phyloP scores from a whole-genome alignment of 2,888 invertebrate genomes.

The Ceratothoa steindachneri region DNA sequence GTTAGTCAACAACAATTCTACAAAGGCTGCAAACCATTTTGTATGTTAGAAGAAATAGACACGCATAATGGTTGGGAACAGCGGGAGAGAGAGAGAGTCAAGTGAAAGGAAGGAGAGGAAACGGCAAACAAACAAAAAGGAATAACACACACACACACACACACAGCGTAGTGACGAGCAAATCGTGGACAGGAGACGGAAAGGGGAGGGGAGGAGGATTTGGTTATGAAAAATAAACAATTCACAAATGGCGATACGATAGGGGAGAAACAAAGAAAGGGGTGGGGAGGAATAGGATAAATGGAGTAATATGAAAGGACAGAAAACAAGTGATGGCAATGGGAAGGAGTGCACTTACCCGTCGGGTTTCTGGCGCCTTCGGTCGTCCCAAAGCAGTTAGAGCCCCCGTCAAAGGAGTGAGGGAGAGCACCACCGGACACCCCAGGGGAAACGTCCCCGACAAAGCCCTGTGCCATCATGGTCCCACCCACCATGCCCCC shows the following conservation, averaged over 20 bases:
- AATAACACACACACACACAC: no score
- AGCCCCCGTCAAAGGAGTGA: constrained; percentile 42
- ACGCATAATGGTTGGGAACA: no score
- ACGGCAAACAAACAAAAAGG: no score
- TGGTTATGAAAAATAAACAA: neutral
- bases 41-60: no score
- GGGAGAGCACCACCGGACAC: constrained; percentile 25
- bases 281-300: neutral
- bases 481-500: constrained; percentile 40
- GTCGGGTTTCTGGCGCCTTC: constrained; percentile 40
- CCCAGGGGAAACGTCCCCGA: constrained; percentile 37
- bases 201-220: no score
- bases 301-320: neutral
- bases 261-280: neutral
- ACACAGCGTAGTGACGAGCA: no score
- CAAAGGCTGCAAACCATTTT: no score
- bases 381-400: constrained; percentile 42
- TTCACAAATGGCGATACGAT: no score
- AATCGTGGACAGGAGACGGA: no score
- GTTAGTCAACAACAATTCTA: no score
- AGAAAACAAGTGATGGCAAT: neutral
- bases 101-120: no score
- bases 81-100: constrained; percentile 17
- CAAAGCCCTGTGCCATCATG: constrained; percentile 42
- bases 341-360: constrained; percentile 41